Percentiles rank a stretch among this genome's conserved stretches.
phyloP scores from a whole-genome alignment of 2,797 vertebrate genomes.

The Alosa sapidissima region DNA sequence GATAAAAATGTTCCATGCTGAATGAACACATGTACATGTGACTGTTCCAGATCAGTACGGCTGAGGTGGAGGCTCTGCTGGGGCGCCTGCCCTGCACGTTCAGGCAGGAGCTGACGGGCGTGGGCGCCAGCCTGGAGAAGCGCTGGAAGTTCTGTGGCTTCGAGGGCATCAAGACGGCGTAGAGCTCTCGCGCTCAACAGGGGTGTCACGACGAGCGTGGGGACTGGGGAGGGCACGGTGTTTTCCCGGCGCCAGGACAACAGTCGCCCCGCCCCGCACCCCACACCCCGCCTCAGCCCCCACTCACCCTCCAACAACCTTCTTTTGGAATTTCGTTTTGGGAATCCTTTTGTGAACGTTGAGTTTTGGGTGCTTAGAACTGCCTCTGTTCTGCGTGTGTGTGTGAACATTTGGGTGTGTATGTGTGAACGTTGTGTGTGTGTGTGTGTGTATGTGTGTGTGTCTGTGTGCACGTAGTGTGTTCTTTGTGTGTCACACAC shows the following conservation, averaged over 20 bases:
- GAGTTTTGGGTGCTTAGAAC: neutral
- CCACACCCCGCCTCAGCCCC: neutral
- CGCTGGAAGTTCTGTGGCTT: slow-evolving; percentile 89
- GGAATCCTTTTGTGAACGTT: slow-evolving; percentile 9
- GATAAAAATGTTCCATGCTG: neutral
- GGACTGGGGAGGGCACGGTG: neutral
- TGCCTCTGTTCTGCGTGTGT: slow-evolving; percentile 29
- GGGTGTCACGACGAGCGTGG: neutral
- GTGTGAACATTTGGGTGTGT: slow-evolving; percentile 38
- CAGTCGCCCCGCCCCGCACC: neutral
- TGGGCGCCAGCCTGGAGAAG: slow-evolving; percentile 85
- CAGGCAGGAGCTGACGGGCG: slow-evolving; percentile 80
- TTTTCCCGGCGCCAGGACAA: neutral
- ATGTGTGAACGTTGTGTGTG: slow-evolving; percentile 33
- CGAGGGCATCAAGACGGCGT: slow-evolving; percentile 77
- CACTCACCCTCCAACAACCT: neutral
- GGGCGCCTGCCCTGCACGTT: slow-evolving; percentile 86
- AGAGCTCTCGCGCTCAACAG: slow-evolving; percentile 8
- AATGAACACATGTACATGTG: neutral
- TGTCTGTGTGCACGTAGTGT: slow-evolving; percentile 2
- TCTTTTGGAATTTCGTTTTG: slow-evolving; percentile 10
- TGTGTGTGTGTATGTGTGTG: slow-evolving; percentile 29
- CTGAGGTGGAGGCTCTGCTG: slow-evolving; percentile 84
- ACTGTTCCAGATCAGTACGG: slow-evolving; percentile 80
- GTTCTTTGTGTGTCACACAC: neutral